These are phyloP conservation scores for Asobara japonica DNA, from an alignment of 1,140 invertebrate species.

Conservation along the genomic window DNA sequence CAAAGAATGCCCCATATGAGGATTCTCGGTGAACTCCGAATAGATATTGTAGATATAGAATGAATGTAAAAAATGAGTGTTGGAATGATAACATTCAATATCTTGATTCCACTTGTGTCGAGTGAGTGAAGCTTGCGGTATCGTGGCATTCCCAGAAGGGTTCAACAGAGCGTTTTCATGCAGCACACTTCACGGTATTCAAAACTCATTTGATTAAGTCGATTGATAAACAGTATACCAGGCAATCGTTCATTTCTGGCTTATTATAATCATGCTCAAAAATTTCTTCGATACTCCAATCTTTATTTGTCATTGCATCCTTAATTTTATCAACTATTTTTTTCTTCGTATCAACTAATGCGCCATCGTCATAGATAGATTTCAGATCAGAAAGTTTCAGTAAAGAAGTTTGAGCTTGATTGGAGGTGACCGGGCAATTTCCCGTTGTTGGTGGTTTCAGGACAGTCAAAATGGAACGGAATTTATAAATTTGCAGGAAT, in stretches of 20 bases:
- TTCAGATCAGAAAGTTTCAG: constrained; percentile 22
- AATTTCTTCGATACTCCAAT: not conserved
- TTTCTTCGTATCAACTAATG: not conserved
- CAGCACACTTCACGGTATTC: not conserved
- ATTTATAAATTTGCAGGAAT: not conserved
- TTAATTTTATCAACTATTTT: not conserved
- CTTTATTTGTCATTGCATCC: not conserved
- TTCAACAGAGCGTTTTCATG: not conserved
- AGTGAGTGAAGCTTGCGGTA: no score
- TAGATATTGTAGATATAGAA: no score
- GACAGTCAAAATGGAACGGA: constrained; percentile 10
- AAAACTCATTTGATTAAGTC: constrained; percentile 3
- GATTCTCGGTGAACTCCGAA: no score
- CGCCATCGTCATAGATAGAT: constrained; percentile 8
- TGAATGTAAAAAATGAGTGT: no score
- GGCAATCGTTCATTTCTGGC: not conserved
- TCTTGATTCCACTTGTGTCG: no score
- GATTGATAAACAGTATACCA: not conserved
- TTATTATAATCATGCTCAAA: not conserved
- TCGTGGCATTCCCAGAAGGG: not conserved
- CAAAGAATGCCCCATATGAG: no score
- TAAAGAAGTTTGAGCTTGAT: not conserved
- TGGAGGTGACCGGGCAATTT: not conserved
- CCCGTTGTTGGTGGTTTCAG: constrained; percentile 19
- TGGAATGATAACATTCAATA: no score